Percentiles rank a stretch among this genome's conserved stretches.
Conservation (phyloP, 2,113 vertebrate species). For the Chrysemys picta region DNA sequence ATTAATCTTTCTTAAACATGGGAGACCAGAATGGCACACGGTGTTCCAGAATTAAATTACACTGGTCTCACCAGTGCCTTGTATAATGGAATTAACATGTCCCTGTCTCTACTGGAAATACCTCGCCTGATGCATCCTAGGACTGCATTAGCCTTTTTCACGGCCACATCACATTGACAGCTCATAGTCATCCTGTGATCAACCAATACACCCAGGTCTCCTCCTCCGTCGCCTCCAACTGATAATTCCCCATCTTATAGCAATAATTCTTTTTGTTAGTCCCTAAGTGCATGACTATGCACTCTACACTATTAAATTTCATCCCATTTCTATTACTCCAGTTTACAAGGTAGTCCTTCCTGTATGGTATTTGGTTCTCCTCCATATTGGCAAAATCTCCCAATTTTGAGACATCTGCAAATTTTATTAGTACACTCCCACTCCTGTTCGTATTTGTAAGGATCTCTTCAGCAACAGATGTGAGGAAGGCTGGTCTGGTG, state of each 20-base stretch:
- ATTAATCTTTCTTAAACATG: not conserved
- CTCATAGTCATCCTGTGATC: too few relatives aligned
- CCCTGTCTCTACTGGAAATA: not conserved
- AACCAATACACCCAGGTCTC: too few relatives aligned
- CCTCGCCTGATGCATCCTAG: too few relatives aligned
- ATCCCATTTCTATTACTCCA: too few relatives aligned
- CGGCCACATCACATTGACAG: too few relatives aligned
- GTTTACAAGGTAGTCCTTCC: too few relatives aligned
- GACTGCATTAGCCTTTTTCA: too few relatives aligned
- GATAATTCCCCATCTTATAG: too few relatives aligned
- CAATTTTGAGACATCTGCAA: not conserved
- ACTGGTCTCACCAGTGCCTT: not conserved
- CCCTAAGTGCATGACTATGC: too few relatives aligned
- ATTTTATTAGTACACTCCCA: not conserved
- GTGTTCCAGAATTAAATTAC: not conserved
- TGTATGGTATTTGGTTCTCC: not conserved
- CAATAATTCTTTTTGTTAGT: too few relatives aligned
- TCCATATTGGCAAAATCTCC: not conserved
- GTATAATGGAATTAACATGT: not conserved
- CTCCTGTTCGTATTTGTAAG: not conserved
- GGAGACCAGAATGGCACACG: not conserved
- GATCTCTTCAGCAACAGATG: not conserved
- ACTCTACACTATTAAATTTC: too few relatives aligned
- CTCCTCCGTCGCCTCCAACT: too few relatives aligned
- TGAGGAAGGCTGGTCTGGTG: not conserved